A percentile compares a stretch with the other conserved stretches of the same genome.
phyloP scores from a whole-genome alignment of 2,888 invertebrate genomes.

The Lacanobia oleracea region DNA sequence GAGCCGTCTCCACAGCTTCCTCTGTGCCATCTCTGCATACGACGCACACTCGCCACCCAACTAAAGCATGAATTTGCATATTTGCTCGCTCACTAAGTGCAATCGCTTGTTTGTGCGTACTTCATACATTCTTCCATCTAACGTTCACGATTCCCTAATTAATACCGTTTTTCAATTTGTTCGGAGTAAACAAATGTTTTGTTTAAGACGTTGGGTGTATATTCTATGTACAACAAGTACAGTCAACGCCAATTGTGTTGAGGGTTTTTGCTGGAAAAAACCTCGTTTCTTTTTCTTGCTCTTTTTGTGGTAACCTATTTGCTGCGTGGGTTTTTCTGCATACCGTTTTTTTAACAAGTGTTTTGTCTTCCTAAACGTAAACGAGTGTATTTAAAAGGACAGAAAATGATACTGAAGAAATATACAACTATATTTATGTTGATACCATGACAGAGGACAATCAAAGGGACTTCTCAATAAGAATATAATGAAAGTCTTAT shows the following conservation, averaged over 20 bases:
- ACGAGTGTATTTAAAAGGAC: background rate
- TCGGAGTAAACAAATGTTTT: conserved; percentile 61
- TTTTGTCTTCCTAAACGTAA: background rate
- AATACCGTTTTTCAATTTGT: conserved; percentile 72
- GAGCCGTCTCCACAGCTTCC: conserved; percentile 66
- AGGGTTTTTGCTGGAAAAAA: background rate
- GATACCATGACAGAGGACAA: background rate
- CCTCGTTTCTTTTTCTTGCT: background rate
- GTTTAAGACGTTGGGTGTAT: conserved; percentile 48
- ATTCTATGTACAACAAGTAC: conserved; percentile 29
- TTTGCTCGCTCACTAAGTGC: conserved; percentile 88
- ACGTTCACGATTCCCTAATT: conserved; percentile 78
- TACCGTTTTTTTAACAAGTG: no score
- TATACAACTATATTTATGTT: background rate
- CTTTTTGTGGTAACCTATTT: conserved; percentile 17
- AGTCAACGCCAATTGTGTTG: conserved; percentile 35
- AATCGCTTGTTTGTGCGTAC: conserved; percentile 88
- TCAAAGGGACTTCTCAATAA: background rate
- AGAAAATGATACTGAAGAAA: background rate
- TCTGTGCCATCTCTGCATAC: conserved; percentile 75
- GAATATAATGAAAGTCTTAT: background rate
- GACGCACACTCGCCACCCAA: conserved; percentile 81
- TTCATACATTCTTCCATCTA: conserved; percentile 83
- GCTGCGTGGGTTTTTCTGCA: background rate
- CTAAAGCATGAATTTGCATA: conserved; percentile 89